Evolutionary conservation across 1,140 invertebrate genomes (phyloP).

Genomic region (Rhagoletis pomonella): DNA sequence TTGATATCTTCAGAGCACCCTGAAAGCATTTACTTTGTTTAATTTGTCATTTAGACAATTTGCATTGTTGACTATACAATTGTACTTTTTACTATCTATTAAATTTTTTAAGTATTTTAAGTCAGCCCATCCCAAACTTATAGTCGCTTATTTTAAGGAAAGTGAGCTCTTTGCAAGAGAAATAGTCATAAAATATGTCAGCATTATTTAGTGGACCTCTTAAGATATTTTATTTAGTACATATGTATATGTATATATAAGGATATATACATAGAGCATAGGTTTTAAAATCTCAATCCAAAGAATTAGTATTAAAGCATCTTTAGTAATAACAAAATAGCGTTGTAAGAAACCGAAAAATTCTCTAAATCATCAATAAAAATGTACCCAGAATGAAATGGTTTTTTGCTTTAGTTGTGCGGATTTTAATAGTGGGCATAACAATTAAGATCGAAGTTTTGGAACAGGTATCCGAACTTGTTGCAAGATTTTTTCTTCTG

Average conservation of each 20-base stretch:
- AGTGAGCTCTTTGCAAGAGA: not conserved
- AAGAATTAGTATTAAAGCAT: slow-evolving; percentile 44
- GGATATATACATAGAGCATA: not conserved
- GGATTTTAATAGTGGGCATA: no score
- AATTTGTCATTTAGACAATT: no score
- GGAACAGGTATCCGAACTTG: no score
- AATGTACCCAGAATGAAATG: not conserved
- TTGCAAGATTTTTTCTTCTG: no score
- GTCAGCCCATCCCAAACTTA: not conserved
- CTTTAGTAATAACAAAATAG: not conserved
- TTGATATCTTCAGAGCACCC: no score
- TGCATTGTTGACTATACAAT: no score
- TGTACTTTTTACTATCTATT: no score
- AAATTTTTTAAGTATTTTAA: no score
- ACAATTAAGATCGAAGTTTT: no score
- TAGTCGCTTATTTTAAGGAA: slow-evolving; percentile 9
- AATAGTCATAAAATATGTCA: slow-evolving; percentile 21
- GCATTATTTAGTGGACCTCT: not conserved
- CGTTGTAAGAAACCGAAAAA: not conserved
- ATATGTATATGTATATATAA: not conserved
- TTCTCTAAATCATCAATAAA: not conserved
- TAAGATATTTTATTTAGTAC: not conserved
- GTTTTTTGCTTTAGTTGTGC: no score
- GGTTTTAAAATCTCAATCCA: not conserved
- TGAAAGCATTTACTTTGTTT: no score